phyloP scores from a whole-genome alignment of 2,888 invertebrate species.

The Clistopyga incitator region DNA sequence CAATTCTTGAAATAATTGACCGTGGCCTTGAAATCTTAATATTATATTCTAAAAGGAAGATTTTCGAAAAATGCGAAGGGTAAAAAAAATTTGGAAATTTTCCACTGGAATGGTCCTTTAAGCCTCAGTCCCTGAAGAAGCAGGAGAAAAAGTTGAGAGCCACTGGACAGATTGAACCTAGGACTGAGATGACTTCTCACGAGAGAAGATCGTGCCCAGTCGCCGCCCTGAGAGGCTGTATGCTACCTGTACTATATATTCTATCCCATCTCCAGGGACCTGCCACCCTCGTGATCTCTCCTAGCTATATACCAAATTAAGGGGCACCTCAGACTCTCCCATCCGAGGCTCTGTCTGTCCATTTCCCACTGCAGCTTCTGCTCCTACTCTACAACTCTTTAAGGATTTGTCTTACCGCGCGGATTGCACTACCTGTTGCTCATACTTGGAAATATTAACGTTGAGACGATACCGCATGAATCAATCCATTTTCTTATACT shows the following conservation, averaged over 20 bases:
- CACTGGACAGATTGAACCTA: constrained; percentile 42
- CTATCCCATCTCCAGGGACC: constrained; percentile 34
- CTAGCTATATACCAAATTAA: constrained; percentile 53
- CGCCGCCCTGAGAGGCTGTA: constrained; percentile 46
- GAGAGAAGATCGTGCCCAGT: constrained; percentile 59
- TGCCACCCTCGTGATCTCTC: constrained; percentile 29
- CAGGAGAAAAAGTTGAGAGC: constrained; percentile 28
- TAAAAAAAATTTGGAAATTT: too few species aligned
- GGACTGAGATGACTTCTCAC: constrained; percentile 58
- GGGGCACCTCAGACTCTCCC: constrained; percentile 43
- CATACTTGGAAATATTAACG: constrained; percentile 5
- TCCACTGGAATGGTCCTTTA: too few species aligned
- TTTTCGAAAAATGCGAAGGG: too few species aligned
- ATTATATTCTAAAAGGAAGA: too few species aligned
- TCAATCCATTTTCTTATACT: too few species aligned
- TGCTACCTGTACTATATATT: constrained; percentile 51
- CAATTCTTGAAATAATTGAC: too few species aligned
- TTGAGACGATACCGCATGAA: background rate
- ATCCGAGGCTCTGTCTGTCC: background rate
- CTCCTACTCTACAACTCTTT: constrained; percentile 16
- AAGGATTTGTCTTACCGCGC: constrained; percentile 41
- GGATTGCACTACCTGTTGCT: constrained; percentile 56
- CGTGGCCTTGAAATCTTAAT: too few species aligned
- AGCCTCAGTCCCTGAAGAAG: too few species aligned
- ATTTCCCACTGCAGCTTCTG: constrained; percentile 16